Evolutionary conservation across 2,797 vertebrate genomes (phyloP).

Genomic region (Eremophila alpestris): DNA sequence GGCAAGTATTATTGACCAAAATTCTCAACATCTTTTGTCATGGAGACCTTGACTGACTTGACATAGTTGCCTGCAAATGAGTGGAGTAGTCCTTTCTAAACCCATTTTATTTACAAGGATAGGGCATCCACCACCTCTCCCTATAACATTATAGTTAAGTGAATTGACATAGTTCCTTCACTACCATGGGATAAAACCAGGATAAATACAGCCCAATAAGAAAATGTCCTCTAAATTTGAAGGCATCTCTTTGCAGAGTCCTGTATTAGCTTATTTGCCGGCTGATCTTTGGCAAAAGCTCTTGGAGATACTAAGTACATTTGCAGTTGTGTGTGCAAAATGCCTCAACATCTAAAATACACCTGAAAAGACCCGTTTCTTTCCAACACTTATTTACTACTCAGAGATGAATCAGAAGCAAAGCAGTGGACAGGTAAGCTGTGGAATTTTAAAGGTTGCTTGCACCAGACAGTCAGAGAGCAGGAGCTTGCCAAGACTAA

Average conservation of each 20-base stretch:
- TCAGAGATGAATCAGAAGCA: neutral
- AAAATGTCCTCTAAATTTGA: neutral
- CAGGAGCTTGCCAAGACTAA: neutral
- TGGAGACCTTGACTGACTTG: neutral
- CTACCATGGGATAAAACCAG: neutral
- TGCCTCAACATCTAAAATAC: neutral
- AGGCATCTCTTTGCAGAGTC: neutral
- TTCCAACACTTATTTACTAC: neutral
- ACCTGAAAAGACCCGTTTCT: neutral
- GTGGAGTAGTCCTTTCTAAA: neutral
- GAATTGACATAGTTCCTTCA: neutral
- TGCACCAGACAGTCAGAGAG: neutral
- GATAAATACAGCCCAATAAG: fast-evolving
- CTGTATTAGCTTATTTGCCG: neutral
- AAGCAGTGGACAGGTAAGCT: neutral
- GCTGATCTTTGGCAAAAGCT: neutral
- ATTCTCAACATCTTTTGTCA: neutral
- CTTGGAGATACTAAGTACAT: neutral
- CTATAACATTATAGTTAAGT: neutral
- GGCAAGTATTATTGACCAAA: neutral
- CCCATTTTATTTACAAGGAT: neutral
- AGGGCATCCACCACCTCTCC: neutral
- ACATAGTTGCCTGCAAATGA: neutral
- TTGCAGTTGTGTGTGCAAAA: neutral
- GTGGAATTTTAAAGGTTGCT: neutral